Evolutionary conservation across 92 coral and sea anemone species (phyloP).

Genomic region (Bergia puertoricense): DNA sequence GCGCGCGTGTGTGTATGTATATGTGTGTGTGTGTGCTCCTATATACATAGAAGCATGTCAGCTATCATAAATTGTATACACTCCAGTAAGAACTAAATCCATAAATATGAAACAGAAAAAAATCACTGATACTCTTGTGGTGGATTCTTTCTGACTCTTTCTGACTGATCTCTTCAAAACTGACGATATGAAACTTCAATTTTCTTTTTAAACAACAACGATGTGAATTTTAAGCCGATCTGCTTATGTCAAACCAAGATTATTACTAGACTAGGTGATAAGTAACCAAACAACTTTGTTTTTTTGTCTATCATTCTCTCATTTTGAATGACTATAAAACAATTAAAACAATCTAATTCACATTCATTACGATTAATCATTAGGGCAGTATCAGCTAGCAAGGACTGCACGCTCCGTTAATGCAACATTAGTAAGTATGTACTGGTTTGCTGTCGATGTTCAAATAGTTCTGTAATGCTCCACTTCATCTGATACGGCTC

Average conservation of each 20-base stretch:
- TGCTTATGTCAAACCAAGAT: neutral
- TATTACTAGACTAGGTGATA: neutral
- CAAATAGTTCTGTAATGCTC: neutral
- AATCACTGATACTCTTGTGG: neutral
- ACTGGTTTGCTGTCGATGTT: neutral
- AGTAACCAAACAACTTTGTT: neutral
- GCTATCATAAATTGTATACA: neutral
- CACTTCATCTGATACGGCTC: neutral
- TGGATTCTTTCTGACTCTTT: too few relatives aligned
- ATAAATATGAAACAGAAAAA: neutral
- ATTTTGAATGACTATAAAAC: neutral
- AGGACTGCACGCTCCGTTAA: neutral
- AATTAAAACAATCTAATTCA: too few relatives aligned
- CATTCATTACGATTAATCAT: neutral
- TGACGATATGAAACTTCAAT: neutral
- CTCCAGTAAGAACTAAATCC: neutral
- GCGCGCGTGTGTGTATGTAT: too few relatives aligned
- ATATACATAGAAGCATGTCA: too few relatives aligned
- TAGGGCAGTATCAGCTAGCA: neutral
- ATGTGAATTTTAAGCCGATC: neutral
- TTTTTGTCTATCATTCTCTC: neutral
- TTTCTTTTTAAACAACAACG: too few relatives aligned
- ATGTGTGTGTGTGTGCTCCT: neutral
- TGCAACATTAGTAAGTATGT: neutral
- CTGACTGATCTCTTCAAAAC: neutral